Conservation (phyloP, 2,797 vertebrate genomes). For the Ispidina picta region DNA sequence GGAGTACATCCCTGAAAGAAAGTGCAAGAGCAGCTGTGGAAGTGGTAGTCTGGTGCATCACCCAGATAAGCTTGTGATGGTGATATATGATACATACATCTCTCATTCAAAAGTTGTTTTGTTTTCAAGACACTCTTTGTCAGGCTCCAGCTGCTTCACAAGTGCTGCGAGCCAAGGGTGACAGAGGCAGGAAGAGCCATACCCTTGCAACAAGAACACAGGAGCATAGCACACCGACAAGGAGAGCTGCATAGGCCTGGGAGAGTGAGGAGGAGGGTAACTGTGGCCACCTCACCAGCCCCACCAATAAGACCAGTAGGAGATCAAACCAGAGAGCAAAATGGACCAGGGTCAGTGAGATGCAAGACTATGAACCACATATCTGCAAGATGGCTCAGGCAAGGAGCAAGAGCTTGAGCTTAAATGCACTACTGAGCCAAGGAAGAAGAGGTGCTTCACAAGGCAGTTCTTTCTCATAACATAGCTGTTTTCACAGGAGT, state of each 20-base stretch:
- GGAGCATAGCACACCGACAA: background rate
- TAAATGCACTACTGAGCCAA: background rate
- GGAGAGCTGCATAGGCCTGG: background rate
- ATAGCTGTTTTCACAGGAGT: background rate
- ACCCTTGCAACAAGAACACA: fast-evolving
- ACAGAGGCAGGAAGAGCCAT: background rate
- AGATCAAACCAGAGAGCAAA: background rate
- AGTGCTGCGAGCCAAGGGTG: background rate
- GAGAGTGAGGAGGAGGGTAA: background rate
- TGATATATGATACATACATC: background rate
- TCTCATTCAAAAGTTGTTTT: background rate
- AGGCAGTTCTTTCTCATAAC: background rate
- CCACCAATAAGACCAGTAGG: background rate
- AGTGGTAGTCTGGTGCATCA: background rate
- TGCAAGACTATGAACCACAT: fast-evolving
- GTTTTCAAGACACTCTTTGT: background rate
- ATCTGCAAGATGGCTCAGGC: background rate
- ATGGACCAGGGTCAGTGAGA: background rate
- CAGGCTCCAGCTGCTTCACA: background rate
- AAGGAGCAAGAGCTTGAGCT: background rate
- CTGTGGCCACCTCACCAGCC: fast-evolving
- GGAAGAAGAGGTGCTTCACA: background rate
- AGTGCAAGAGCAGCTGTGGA: background rate
- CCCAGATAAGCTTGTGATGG: background rate
- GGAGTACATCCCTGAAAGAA: background rate